Evolutionary conservation across 2,797 vertebrate species (phyloP), one percentile per base, ranked within the genome.

Genomic region (Todus mexicanus): DNA sequence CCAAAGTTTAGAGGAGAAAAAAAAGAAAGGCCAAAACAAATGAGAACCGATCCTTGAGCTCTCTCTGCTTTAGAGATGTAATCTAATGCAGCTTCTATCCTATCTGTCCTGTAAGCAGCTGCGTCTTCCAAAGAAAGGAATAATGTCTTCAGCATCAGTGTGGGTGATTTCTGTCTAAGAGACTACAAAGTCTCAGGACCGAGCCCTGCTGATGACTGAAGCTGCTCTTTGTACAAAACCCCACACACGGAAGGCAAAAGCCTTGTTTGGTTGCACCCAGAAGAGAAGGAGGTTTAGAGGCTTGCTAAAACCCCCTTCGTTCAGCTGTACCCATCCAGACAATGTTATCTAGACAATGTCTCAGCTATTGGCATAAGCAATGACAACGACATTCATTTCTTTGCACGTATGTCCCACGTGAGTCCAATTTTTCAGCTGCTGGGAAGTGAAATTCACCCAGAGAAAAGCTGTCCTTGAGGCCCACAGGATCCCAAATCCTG

Each of bases 361-460:
- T 60, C 87, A 91, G 92, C 73, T 84, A 76, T 84, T 96, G 83
- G 89, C 87, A 81, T 73, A 86, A 81, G 76, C 73, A 76, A 38
- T 63, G 73, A 84, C 85, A 92, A 90, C 70, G 80, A 91, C 76
- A 95, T 70, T 84, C 51, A 88, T 75, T 93, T 89, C 79, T 90
- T 88, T 86, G 60, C 85, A 92, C 72, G 65, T 72, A 80, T 15
- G 26, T 59, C 40, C 75, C 72, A 22, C 38, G 47, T 4, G 16
- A 93, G 37, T 48, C 33, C 54, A 60, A 75, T 91, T 94, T 94
- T 87, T 94, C 82, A 72, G 59, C 63, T 93, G 87, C 85, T 63
- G 51, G 69, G 79, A 81, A 87, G 70, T 50, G 59, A 89, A 92
- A 87, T 76, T 85, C 37, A 93, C 65, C 47, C 51, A 73, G 87